phyloP scores from a whole-genome alignment of 2,888 invertebrate species.

The Phymatocera aterrima region DNA sequence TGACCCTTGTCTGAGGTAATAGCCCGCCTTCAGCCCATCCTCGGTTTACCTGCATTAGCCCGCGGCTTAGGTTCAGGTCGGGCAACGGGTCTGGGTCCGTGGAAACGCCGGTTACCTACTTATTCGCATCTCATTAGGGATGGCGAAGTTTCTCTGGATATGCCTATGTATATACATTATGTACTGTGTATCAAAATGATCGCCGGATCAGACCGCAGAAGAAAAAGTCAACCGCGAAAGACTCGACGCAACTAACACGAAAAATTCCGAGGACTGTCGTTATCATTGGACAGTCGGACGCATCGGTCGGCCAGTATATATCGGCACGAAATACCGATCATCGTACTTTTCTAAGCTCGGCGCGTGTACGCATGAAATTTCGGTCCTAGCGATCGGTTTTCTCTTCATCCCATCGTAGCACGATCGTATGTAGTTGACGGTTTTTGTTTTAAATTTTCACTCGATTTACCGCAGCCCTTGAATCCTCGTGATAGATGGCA shows the following conservation, averaged over 20 bases:
- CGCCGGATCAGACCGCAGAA: neutral
- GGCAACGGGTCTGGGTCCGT: too few relatives aligned
- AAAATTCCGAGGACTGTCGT: neutral
- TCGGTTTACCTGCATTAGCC: constrained; percentile 15
- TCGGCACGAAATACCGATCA: too few relatives aligned
- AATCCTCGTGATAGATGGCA: neutral
- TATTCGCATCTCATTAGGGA: constrained; percentile 40
- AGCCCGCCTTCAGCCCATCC: constrained; percentile 38
- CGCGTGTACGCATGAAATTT: too few relatives aligned
- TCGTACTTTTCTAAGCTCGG: too few relatives aligned
- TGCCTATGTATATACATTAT: too few relatives aligned
- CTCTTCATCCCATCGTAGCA: neutral
- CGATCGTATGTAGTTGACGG: too few relatives aligned
- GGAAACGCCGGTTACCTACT: constrained; percentile 35
- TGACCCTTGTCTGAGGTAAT: constrained; percentile 44
- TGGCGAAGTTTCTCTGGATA: constrained; percentile 6
- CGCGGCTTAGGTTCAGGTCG: constrained; percentile 10
- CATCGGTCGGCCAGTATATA: too few relatives aligned
- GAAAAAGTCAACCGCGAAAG: neutral
- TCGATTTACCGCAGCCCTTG: neutral
- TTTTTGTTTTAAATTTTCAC: too few relatives aligned
- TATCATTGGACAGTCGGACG: too few relatives aligned
- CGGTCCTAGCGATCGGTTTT: neutral
- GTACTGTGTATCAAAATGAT: neutral
- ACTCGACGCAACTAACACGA: neutral